Conservation (phyloP, 2,113 vertebrate species). For the Oncorhynchus gorbuscha region DNA sequence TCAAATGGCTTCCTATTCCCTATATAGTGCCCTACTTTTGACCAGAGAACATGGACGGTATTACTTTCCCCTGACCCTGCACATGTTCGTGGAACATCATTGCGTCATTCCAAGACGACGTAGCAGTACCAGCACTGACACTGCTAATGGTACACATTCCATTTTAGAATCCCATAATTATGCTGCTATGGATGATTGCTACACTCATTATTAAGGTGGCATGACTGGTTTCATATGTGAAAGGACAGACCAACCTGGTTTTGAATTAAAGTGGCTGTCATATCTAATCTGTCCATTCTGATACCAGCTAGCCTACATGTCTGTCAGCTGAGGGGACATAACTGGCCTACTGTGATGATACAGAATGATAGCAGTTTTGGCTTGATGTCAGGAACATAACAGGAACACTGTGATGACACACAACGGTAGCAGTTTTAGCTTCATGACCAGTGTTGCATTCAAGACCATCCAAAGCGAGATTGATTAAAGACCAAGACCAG, state of each 20-base stretch:
- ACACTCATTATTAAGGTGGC: no score
- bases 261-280: not conserved
- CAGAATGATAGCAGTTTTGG: constrained; percentile 59
- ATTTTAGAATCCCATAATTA: constrained; percentile 6
- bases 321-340: constrained; percentile 20
- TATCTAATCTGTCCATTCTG: constrained; percentile 39
- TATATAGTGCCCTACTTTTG: no score
- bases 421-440: constrained; percentile 58
- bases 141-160: constrained; percentile 55
- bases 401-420: constrained; percentile 49
- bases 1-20: no score
- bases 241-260: constrained; percentile 34
- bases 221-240: not conserved
- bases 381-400: constrained; percentile 47
- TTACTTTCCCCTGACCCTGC: constrained; percentile 71
- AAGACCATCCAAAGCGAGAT: no score
- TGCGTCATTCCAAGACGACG: constrained; percentile 55
- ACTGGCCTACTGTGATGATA: constrained; percentile 2
- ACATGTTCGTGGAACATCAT: constrained; percentile 51
- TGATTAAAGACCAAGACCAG: no score
- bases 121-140: constrained; percentile 35
- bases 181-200: no score
- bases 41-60: constrained; percentile 58
- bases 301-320: constrained; percentile 34
- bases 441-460: constrained; percentile 11